Evolutionary conservation across 1,140 invertebrate species (phyloP).

Genomic region (Drosophila albomicans): DNA sequence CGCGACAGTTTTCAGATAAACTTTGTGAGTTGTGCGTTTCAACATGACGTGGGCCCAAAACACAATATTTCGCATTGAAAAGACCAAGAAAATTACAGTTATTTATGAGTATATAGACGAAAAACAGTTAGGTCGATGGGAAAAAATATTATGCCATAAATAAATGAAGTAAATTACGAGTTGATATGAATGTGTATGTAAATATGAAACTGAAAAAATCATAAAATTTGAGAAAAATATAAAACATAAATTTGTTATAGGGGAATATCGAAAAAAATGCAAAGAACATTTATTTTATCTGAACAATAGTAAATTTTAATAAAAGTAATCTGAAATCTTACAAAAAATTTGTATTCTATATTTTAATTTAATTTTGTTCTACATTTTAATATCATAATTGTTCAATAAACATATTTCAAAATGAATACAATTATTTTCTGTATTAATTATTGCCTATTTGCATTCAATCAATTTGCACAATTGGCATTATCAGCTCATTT

Average conservation of each 20-base stretch:
- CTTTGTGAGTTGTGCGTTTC: constrained; percentile 28
- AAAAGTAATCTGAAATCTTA: neutral
- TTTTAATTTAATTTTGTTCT: neutral
- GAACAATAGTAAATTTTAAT: neutral
- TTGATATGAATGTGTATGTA: neutral
- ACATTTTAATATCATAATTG: neutral
- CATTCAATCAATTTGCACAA: constrained; percentile 10
- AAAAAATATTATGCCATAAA: constrained; percentile 2
- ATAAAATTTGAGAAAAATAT: neutral
- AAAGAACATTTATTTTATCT: neutral
- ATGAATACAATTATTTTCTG: neutral
- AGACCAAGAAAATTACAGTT: constrained; percentile 14
- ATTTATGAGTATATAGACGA: constrained; percentile 15
- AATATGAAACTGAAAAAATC: neutral
- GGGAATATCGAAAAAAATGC: neutral
- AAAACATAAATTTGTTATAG: neutral
- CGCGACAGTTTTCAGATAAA: constrained; percentile 73
- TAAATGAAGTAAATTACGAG: neutral
- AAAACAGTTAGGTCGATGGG: constrained; percentile 4
- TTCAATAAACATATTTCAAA: neutral
- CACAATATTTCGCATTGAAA: constrained; percentile 14
- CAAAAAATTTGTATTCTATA: neutral
- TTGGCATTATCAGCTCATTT: constrained; percentile 17
- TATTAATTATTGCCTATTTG: constrained; percentile 10
- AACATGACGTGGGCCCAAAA: constrained; percentile 17